Conservation (phyloP, 2,888 invertebrate genomes). For the Drosophila mayaguana region DNA sequence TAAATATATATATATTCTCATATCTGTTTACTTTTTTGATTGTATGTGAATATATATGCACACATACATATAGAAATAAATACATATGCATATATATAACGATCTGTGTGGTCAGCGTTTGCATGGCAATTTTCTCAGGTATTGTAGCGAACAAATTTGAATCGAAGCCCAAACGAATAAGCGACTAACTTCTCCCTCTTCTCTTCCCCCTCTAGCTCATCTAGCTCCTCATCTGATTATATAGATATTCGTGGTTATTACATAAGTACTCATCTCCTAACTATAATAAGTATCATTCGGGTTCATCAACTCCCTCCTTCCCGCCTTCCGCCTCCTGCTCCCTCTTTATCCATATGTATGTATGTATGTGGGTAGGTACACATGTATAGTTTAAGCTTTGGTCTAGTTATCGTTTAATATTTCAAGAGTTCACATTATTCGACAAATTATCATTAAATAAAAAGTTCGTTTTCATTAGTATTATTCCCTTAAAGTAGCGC, state of each 20-base stretch:
- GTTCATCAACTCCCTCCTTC: background rate
- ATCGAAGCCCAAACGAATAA: constrained; percentile 57
- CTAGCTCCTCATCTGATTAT: constrained; percentile 20
- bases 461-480: background rate
- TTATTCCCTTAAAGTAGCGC: background rate
- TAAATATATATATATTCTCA: constrained; percentile 50
- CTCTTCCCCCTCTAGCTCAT: too few relatives aligned
- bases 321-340: too few relatives aligned
- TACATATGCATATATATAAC: constrained; percentile 7
- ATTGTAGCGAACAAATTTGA: constrained; percentile 70
- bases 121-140: constrained; percentile 61
- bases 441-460: constrained; percentile 34
- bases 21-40: constrained; percentile 49
- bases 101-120: constrained; percentile 45
- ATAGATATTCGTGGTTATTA: constrained; percentile 37
- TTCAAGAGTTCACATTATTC: constrained; percentile 51
- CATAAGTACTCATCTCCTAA: constrained; percentile 45
- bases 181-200: constrained; percentile 22
- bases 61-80: constrained; percentile 8
- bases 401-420: constrained; percentile 67
- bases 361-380: constrained; percentile 20
- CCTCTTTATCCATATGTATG: constrained; percentile 7
- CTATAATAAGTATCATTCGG: constrained; percentile 37
- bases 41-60: constrained; percentile 28
- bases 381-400: constrained; percentile 68